Base-by-base conservation (phyloP, 2,797 vertebrate species). In the Adrianichthys oophorus region DNA sequence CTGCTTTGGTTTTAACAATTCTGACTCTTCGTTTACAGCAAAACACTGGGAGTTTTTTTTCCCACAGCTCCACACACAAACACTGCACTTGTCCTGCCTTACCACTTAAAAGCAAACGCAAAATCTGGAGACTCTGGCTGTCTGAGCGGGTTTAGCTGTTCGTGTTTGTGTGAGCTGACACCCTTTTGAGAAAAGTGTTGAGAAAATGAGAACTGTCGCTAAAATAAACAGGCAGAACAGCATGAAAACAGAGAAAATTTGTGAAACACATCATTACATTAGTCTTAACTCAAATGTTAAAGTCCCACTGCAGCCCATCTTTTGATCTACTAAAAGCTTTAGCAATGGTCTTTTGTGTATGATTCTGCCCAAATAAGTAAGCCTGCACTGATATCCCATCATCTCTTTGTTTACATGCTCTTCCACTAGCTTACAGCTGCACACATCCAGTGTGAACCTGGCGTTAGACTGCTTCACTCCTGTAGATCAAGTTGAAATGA, bases 101-200 rank as follows among this genome's bases (percentile, higher is more conserved):
- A 7, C 4, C 42, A 45, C 73, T 68, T 52, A 18, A 54, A 64
- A 63, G 63, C 63, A 68, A 59, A 61, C 52, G 62, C 43, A 60
- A 13, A 60, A 37, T 15, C 4, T 52, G 32, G 41, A 46, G 63
- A 44, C 40, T 70, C 53, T 74, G 70, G 59, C 72, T 67, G 55
- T 17, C 62, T 66, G 58, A 57, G 51, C 49, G 52, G 59, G 56
- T 60, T 76, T 65, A 14, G 46, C 51, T 57, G 57, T 65, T 78
- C 48, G 56, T 60, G 66, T 66, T 76, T 65, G 68, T 69, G 61
- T 41, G 19, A 66, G 55, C 69, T 70, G 61, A 68, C 61, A 65
- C 58, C 40, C 53, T 63, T 60, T 63, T 62, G 58, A 73, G 64
- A 44, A 54, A 8, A 65, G 45, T 62, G 52, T 52, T 17, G 14